Evolutionary conservation across 2,888 invertebrate species (phyloP), one percentile per base, ranked within the genome.

Genomic region (Flabesymbios commensalis): DNA sequence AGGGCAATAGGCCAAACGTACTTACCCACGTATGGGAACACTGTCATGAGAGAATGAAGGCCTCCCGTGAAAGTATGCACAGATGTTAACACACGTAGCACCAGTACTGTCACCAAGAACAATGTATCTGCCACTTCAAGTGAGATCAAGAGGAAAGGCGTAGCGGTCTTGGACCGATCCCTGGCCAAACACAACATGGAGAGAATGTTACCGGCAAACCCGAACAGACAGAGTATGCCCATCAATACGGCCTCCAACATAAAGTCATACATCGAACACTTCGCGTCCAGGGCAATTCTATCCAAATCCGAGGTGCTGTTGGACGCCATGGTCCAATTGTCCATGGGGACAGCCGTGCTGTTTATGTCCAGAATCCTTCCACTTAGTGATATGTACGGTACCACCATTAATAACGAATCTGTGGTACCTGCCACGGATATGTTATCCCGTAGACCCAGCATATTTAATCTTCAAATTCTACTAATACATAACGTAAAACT

Each of bases 151-250:
- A 71, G 62, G 58, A 68, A 67, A 1, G 69, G 71, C 2, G 71
- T 71, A 41, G 71, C 71, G 14, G 69, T 70, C 39, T 71, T 71
- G 29, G 66, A 70, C 31, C 62, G 64, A 59, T 71, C 71, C 43
- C 51, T 56, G 56, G 54, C 52, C 33, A 71, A 56, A 45, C 69
- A 70, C 36, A 71, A 29, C 51, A 70, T 66, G 5, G 71, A 71
- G 22, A 70, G 55, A 14, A 58, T 65, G 61, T 71, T 71, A 7
- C 71, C 71, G 53, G 55, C 42, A 58, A 70, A 70, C 22, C 71
- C 71, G 32, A 70, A 63, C 5, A 65, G 22, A 45, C 67, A 65
- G 10, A 70, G 61, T 7, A 56, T n/a, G 2, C 71, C 71, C 71
- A 71, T 70, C 19, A 63, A 24, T n/a, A 71, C 56, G 1, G 71